Conservation (phyloP, 2,888 invertebrate genomes). For the Siphonodentalium dalli region DNA sequence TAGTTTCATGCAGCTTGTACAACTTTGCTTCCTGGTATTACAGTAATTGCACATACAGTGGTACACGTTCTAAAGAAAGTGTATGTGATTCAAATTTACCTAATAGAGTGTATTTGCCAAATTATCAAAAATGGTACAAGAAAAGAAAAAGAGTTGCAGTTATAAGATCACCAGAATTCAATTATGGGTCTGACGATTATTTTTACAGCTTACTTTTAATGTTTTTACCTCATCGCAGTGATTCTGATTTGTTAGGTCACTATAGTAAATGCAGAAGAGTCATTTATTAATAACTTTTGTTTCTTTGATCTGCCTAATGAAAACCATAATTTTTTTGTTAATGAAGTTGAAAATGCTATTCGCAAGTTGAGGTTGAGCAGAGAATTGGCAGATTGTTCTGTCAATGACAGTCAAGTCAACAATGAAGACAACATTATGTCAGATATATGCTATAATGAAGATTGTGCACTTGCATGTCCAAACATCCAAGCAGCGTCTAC, state of each 20-base stretch:
- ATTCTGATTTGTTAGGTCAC: conserved; percentile 4
- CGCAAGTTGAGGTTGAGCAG: conserved; percentile 3
- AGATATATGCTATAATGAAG: no score
- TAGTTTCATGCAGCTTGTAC: conserved; percentile 4
- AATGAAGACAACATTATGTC: no score
- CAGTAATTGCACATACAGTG: no score
- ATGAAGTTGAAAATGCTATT: conserved; percentile 24
- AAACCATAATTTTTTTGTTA: conserved; percentile 6
- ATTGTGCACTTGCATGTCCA: no score
- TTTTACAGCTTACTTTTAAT: conserved; percentile 19
- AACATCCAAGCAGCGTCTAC: conserved; percentile 1
- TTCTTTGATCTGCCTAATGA: conserved; percentile 7
- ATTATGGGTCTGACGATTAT: conserved; percentile 13
- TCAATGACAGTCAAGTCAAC: no score
- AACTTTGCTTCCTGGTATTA: no score
- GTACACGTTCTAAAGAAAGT: no score
- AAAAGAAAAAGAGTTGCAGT: conserved; percentile 6
- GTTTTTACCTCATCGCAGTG: conserved; percentile 18
- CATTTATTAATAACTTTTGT: conserved; percentile 18
- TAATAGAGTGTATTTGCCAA: conserved; percentile 8
- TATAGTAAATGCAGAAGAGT: conserved; percentile 12
- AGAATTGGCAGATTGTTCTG: no score
- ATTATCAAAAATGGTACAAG: conserved; percentile 6
- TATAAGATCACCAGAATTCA: conserved; percentile 11
- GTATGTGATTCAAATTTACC: no score